A percentile compares a stretch with the other conserved stretches of the same genome.
Conservation (phyloP, 2,888 invertebrate species). For the Monochamus alternatus region DNA sequence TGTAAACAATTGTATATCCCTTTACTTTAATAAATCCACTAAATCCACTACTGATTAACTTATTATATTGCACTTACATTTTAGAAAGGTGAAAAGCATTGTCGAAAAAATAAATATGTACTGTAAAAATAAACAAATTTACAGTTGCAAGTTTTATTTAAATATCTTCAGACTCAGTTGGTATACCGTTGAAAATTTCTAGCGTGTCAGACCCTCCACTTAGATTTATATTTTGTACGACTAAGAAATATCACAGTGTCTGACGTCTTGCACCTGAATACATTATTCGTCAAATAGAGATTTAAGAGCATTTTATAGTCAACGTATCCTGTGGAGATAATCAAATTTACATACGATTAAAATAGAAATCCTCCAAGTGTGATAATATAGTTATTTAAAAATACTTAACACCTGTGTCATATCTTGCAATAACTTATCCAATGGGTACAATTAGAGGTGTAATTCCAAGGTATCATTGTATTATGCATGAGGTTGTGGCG, state of each 20-base stretch:
- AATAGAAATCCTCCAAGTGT: slow-evolving; percentile 23
- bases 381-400: slow-evolving; percentile 34
- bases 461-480: slow-evolving; percentile 52
- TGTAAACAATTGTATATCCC: too few species aligned
- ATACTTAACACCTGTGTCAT: slow-evolving; percentile 47
- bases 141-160: too few species aligned
- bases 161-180: too few species aligned
- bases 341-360: slow-evolving; percentile 31
- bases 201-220: too few species aligned
- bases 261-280: background rate
- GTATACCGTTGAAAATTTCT: too few species aligned
- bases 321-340: slow-evolving; percentile 6
- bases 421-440: slow-evolving; percentile 41
- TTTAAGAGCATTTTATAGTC: slow-evolving; percentile 23
- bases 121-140: too few species aligned
- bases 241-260: background rate
- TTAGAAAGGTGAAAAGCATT: too few species aligned
- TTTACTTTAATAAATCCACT: too few species aligned
- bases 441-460: slow-evolving; percentile 48
- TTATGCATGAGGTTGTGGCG: slow-evolving; percentile 44
- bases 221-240: too few species aligned
- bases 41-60: too few species aligned
- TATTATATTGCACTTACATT: too few species aligned
- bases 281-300: slow-evolving; percentile 11
- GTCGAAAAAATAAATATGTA: too few species aligned